Evolutionary conservation across 2,888 invertebrate genomes (phyloP).

Genomic region (Lasioglossum vierecki): DNA sequence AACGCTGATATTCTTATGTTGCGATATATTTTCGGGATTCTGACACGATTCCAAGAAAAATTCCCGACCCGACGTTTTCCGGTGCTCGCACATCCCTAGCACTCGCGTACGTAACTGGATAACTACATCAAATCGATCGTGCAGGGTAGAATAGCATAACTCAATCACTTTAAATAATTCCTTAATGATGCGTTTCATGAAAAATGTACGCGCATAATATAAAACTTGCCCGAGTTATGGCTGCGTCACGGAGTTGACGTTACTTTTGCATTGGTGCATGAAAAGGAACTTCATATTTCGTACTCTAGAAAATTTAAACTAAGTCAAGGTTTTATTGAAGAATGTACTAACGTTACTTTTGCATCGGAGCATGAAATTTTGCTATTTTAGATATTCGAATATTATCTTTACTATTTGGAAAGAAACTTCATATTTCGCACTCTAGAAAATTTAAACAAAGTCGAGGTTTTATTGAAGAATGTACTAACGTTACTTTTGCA

Average conservation of each 20-base stretch:
- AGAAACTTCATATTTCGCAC: too few relatives aligned
- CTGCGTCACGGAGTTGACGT: background rate
- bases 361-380: too few relatives aligned
- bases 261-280: background rate
- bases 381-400: too few relatives aligned
- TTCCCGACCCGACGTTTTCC: conserved; percentile 3
- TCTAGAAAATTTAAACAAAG: too few relatives aligned
- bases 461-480: too few relatives aligned
- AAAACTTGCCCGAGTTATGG: background rate
- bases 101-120: background rate
- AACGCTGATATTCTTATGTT: conserved; percentile 9
- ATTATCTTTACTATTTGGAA: too few relatives aligned
- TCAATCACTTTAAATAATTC: background rate
- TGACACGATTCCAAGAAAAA: conserved; percentile 12
- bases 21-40: conserved; percentile 5
- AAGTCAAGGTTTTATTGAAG: too few relatives aligned
- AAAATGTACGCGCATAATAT: background rate
- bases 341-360: background rate
- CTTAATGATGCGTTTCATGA: conserved; percentile 10
- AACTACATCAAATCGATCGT: conserved; percentile 1
- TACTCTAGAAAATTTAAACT: too few relatives aligned
- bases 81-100: background rate
- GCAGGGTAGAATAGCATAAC: background rate
- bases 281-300: too few relatives aligned
- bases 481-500: background rate